Conservation (phyloP, 35 echinoderm and acorn worm genomes). For the Chiridota heheva region DNA sequence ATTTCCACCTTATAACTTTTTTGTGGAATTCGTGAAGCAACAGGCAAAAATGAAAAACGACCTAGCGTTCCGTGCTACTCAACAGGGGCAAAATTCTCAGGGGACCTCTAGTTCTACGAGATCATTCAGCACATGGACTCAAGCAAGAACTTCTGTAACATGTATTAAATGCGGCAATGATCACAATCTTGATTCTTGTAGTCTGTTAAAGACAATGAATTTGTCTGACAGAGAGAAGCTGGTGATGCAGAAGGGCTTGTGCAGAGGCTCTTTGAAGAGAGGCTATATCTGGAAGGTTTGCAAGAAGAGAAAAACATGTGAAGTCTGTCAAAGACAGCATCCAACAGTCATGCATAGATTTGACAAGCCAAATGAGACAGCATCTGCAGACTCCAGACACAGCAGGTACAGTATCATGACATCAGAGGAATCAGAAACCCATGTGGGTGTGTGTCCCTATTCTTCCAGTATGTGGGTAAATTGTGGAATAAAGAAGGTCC, state of each 20-base stretch:
- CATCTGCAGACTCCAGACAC: no score
- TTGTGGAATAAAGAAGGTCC: no score
- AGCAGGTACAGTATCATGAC: no score
- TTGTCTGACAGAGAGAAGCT: background rate
- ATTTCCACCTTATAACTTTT: conserved; percentile 50
- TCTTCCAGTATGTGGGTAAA: no score
- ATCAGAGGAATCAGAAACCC: no score
- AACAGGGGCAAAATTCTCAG: no score
- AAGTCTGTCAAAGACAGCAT: conserved; percentile 40
- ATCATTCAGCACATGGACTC: background rate
- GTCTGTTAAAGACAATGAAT: background rate
- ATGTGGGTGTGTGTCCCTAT: no score
- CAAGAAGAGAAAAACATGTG: conserved; percentile 30
- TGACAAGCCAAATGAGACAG: no score
- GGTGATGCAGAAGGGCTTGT: conserved; percentile 41
- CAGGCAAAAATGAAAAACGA: conserved; percentile 47
- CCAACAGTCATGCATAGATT: conserved; percentile 57
- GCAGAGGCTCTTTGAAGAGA: conserved; percentile 37
- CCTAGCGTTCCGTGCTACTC: background rate
- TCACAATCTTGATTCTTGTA: background rate
- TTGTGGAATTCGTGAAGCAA: conserved; percentile 21
- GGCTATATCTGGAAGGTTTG: conserved; percentile 46
- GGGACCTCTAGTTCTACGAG: background rate
- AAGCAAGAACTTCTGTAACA: no score
- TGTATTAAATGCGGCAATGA: background rate